phyloP scores from a whole-genome alignment of 2,888 invertebrate genomes.

The Acanthopleura granulata region DNA sequence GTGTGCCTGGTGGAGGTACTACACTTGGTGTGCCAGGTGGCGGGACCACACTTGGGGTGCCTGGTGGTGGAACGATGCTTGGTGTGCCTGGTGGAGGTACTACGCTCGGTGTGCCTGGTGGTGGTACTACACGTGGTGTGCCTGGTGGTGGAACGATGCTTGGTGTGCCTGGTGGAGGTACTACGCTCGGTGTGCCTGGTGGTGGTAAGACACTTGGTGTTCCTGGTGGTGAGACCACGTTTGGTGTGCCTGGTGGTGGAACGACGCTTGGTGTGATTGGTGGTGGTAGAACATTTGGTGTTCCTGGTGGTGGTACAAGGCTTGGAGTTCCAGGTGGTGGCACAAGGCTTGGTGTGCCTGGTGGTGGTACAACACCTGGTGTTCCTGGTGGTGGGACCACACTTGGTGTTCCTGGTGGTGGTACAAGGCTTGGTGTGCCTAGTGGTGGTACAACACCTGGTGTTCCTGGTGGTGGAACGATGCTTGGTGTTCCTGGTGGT shows the following conservation, averaged over 20 bases:
- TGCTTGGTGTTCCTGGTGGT: background rate
- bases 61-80: background rate
- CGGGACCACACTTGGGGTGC: background rate
- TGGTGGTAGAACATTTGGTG: background rate
- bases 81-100: background rate
- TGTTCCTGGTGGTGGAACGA: background rate
- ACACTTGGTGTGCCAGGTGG: background rate
- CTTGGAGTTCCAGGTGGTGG: background rate
- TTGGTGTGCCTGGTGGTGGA: background rate
- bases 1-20: background rate
- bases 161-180: background rate
- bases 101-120: background rate
- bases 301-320: background rate
- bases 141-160: background rate
- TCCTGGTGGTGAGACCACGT: background rate
- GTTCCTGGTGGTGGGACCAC: background rate
- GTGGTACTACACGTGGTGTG: background rate
- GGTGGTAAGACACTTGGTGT: background rate
- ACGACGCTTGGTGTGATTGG: background rate
- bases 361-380: background rate
- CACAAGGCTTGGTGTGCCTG: background rate
- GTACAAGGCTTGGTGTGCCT: background rate
- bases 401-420: background rate
- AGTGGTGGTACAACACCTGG: background rate
- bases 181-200: background rate